Evolutionary conservation across 2,797 vertebrate species (phyloP).

Genomic region (Synaphobranchus kaupii): DNA sequence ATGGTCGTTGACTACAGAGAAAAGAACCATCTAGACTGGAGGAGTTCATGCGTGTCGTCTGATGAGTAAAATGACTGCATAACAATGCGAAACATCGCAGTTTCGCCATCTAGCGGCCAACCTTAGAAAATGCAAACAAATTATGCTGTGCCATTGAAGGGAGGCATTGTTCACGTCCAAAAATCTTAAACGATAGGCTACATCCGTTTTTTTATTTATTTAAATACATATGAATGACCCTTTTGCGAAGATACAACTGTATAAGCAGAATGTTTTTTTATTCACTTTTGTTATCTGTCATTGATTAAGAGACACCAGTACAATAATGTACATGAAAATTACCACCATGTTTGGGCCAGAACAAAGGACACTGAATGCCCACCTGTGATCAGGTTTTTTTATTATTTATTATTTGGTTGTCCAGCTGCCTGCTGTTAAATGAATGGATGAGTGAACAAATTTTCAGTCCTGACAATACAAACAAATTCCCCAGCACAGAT

Average conservation of each 20-base stretch:
- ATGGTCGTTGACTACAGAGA: neutral
- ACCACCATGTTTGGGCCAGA: slow-evolving; percentile 29
- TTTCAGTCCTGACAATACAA: slow-evolving; percentile 41
- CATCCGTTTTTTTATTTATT: no score
- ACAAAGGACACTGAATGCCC: slow-evolving; percentile 23
- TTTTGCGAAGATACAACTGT: neutral
- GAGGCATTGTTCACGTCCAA: neutral
- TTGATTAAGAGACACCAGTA: neutral
- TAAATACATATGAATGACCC: neutral
- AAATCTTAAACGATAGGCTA: neutral
- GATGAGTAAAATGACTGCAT: neutral
- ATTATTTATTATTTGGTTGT: slow-evolving; percentile 30
- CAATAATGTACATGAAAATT: neutral
- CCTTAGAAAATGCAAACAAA: neutral
- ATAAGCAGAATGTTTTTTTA: neutral
- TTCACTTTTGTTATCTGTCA: slow-evolving; percentile 25
- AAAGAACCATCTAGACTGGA: neutral
- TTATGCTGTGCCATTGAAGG: neutral
- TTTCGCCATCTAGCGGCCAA: slow-evolving; percentile 29
- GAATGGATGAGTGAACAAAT: slow-evolving; percentile 41
- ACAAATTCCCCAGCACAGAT: slow-evolving; percentile 40
- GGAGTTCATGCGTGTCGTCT: neutral
- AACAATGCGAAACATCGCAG: slow-evolving; percentile 8
- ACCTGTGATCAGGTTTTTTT: slow-evolving; percentile 42
- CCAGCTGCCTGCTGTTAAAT: slow-evolving; percentile 33